Percentiles rank a stretch among this genome's conserved stretches.
Conservation (phyloP, 2,888 invertebrate species). For the Corythucha ciliata region DNA sequence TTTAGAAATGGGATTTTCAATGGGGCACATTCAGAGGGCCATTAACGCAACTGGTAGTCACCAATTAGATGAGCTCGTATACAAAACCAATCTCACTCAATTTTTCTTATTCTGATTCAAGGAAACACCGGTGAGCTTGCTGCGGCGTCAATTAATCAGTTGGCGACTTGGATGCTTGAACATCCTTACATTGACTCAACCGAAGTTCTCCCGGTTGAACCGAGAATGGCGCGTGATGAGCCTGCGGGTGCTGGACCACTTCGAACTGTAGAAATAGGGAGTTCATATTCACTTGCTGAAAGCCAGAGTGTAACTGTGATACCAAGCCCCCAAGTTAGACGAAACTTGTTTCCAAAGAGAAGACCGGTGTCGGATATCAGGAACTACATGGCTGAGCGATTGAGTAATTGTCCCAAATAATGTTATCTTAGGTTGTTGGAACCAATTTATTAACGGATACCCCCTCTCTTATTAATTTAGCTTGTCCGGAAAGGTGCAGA, state of each 20-base stretch:
- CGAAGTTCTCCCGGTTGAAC: slow-evolving; percentile 26
- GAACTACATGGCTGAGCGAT: slow-evolving; percentile 39
- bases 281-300: no score
- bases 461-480: no score
- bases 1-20: slow-evolving; percentile 54
- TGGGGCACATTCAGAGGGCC: slow-evolving; percentile 49
- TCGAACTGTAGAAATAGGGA: no score
- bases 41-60: slow-evolving; percentile 46
- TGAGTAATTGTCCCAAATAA: slow-evolving; percentile 15
- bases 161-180: slow-evolving; percentile 57
- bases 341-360: no score
- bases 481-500: slow-evolving; percentile 37
- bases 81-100: not conserved
- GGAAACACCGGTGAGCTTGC: slow-evolving; percentile 41
- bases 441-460: no score
- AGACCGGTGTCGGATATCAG: slow-evolving; percentile 41
- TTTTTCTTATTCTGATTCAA: slow-evolving; percentile 27
- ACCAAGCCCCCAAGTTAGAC: no score
- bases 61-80: not conserved
- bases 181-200: slow-evolving; percentile 46
- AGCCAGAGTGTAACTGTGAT: no score
- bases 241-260: slow-evolving; percentile 7
- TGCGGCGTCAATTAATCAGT: slow-evolving; percentile 45
- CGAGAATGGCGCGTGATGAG: slow-evolving; percentile 10
- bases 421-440: not conserved